A percentile compares a stretch with the other conserved stretches of the same genome.
phyloP scores from a whole-genome alignment of 2,113 vertebrate genomes.

The Apteryx owenii region DNA sequence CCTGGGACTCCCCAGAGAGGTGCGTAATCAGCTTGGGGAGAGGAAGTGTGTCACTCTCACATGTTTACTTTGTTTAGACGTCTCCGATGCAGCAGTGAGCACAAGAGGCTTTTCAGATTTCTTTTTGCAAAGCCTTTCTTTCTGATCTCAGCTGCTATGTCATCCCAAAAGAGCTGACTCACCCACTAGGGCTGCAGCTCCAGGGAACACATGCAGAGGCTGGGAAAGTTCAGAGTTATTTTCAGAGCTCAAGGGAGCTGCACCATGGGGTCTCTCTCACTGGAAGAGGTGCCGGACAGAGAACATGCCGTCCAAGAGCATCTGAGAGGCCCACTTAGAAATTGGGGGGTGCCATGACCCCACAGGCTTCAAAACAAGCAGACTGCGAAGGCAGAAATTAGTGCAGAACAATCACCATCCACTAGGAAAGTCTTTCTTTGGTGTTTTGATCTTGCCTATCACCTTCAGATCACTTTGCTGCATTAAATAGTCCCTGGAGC shows the following conservation, averaged over 20 bases:
- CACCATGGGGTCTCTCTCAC: not conserved
- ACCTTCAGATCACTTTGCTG: not conserved
- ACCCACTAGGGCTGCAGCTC: conserved; percentile 23
- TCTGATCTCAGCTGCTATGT: conserved; percentile 29
- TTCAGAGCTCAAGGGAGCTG: not conserved
- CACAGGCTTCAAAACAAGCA: not conserved
- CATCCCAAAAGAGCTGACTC: conserved; percentile 33
- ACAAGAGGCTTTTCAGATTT: conserved; percentile 8
- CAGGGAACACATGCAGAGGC: conserved; percentile 39
- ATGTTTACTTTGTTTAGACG: not conserved
- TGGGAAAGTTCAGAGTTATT: conserved; percentile 66
- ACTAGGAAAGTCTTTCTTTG: not conserved
- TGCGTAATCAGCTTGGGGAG: conserved; percentile 16
- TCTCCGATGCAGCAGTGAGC: conserved; percentile 2
- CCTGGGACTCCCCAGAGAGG: not conserved
- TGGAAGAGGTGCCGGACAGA: not conserved
- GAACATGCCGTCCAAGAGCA: not conserved
- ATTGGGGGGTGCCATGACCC: not conserved
- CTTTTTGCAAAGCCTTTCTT: not conserved
- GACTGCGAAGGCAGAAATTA: not conserved
- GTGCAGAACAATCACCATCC: not conserved
- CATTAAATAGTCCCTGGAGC: not conserved
- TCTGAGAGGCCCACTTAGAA: not conserved
- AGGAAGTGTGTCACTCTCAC: conserved; percentile 20
- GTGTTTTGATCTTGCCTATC: not conserved